Percentiles rank a stretch among this genome's conserved stretches.
Conservation (phyloP, 2,888 invertebrate genomes). For the Pyrrhia umbra region DNA sequence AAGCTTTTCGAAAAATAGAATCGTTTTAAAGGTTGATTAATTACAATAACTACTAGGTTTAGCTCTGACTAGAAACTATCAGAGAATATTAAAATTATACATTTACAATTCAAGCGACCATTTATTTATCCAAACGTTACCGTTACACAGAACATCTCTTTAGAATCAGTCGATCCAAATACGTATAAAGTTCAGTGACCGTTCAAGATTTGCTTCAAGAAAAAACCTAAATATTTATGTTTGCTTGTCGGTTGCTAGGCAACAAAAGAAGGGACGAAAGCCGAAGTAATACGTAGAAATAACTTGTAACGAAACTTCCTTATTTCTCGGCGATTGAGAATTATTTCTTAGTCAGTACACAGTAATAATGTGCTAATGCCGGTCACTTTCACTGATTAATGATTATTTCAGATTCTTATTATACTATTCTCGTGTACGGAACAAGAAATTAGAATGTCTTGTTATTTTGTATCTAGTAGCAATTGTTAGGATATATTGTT, state of each 20-base stretch:
- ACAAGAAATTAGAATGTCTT: slow-evolving; percentile 44
- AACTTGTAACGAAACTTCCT: slow-evolving; percentile 11
- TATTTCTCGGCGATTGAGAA: slow-evolving; percentile 1
- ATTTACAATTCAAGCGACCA: not conserved
- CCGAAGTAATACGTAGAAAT: slow-evolving; percentile 18
- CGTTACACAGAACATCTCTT: slow-evolving; percentile 40
- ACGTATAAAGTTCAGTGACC: slow-evolving; percentile 62
- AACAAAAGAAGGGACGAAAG: slow-evolving; percentile 59
- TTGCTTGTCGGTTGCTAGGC: slow-evolving; percentile 67
- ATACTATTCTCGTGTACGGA: not conserved
- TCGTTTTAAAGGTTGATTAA: not conserved
- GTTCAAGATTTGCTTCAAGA: slow-evolving; percentile 56
- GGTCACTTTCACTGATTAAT: slow-evolving; percentile 33
- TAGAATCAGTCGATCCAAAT: slow-evolving; percentile 29
- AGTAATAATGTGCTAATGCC: slow-evolving; percentile 11
- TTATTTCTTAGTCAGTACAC: slow-evolving; percentile 16
- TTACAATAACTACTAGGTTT: not conserved
- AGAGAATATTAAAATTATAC: not conserved
- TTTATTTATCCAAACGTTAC: slow-evolving; percentile 18
- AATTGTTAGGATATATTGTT: slow-evolving; percentile 35
- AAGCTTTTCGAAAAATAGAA: not conserved
- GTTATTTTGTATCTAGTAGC: slow-evolving; percentile 10
- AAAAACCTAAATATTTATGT: slow-evolving; percentile 72
- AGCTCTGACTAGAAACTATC: not conserved
- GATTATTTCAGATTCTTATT: slow-evolving; percentile 27